Evolutionary conservation across 2,888 invertebrate species (phyloP).

Genomic region (Callinectes sapidus): DNA sequence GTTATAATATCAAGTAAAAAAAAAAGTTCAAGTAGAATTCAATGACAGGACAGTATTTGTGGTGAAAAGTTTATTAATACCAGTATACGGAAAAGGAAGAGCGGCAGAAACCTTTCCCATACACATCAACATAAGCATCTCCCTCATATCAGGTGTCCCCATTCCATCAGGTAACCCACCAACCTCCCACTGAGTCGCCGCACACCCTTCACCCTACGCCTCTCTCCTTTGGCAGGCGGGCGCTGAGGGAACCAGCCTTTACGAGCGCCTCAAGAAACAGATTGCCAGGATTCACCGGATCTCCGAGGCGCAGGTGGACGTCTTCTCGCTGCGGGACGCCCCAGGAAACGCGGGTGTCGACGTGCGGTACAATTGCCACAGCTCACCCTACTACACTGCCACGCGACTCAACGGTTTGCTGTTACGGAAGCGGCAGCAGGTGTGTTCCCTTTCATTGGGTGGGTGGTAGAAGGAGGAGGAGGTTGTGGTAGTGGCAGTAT

Average conservation of each 20-base stretch:
- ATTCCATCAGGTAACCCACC: neutral
- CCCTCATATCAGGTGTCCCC: neutral
- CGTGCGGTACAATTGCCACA: slow-evolving; percentile 67
- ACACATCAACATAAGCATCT: neutral
- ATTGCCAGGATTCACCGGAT: slow-evolving; percentile 60
- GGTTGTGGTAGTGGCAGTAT: too few relatives aligned
- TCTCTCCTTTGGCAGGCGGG: slow-evolving; percentile 18
- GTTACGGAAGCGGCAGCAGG: slow-evolving; percentile 53
- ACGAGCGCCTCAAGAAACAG: slow-evolving; percentile 59
- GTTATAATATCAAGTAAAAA: neutral
- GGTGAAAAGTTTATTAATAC: neutral
- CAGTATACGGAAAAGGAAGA: neutral
- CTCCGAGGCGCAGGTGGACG: slow-evolving; percentile 57
- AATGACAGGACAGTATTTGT: neutral
- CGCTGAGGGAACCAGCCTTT: slow-evolving; percentile 41
- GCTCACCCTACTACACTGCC: slow-evolving; percentile 70
- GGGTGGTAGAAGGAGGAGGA: neutral
- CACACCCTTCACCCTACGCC: neutral
- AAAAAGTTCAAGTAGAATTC: neutral
- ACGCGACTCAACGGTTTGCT: slow-evolving; percentile 62
- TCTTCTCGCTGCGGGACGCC: slow-evolving; percentile 66
- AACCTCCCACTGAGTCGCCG: neutral
- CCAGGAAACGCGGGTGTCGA: slow-evolving; percentile 54
- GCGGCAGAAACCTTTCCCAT: neutral
- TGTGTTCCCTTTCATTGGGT: neutral